phyloP scores from a whole-genome alignment of 2,797 vertebrate species.

The Zonotrichia albicollis region DNA sequence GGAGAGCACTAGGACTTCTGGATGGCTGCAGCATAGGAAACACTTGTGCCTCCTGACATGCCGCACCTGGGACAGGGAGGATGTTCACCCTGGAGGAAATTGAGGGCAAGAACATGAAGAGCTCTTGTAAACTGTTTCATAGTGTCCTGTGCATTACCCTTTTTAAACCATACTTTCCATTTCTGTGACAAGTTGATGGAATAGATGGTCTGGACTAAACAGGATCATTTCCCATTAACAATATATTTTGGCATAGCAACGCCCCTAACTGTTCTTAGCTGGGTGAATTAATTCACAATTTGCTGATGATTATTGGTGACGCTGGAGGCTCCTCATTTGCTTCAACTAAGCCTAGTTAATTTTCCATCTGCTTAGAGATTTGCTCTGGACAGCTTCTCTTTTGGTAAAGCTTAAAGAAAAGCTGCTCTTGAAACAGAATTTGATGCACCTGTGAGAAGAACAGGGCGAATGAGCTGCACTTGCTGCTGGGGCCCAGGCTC shows the following conservation, averaged over 20 bases:
- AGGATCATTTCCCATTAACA: background rate
- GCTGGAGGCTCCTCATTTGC: background rate
- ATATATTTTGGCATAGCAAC: background rate
- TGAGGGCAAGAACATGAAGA: background rate
- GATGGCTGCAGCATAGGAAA: background rate
- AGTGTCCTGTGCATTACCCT: background rate
- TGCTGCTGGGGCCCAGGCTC: background rate
- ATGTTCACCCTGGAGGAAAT: background rate
- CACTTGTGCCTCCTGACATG: background rate
- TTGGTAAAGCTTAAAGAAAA: background rate
- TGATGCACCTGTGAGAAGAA: background rate
- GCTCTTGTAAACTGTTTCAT: background rate
- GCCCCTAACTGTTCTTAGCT: background rate
- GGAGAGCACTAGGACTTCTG: background rate
- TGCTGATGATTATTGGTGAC: background rate
- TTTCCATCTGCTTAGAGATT: background rate
- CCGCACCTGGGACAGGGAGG: background rate
- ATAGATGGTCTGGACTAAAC: background rate
- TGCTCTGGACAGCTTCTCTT: background rate
- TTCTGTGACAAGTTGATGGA: background rate
- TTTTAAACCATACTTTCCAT: background rate
- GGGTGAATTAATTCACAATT: background rate
- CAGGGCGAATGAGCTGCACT: background rate
- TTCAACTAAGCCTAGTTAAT: background rate
- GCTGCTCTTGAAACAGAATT: background rate